phyloP scores from a whole-genome alignment of 2,888 invertebrate species.

The Idaea biselata region DNA sequence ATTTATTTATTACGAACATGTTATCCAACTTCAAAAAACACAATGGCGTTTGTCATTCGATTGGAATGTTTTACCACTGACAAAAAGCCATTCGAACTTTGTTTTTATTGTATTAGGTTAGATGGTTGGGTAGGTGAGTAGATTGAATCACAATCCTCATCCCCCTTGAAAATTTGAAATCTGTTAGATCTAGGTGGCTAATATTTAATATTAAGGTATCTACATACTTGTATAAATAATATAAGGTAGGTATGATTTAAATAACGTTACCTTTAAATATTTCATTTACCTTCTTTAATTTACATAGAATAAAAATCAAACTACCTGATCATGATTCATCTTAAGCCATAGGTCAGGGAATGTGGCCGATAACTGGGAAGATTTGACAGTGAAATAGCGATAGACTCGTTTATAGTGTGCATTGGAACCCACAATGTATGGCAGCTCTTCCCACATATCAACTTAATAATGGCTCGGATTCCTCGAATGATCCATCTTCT shows the following conservation, averaged over 20 bases:
- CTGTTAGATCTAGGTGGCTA: too few species aligned
- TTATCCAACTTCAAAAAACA: conserved; percentile 36
- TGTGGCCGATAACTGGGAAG: conserved; percentile 62
- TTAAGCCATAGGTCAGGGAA: conserved; percentile 59
- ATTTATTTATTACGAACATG: neutral
- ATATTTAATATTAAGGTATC: too few species aligned
- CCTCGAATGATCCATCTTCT: conserved; percentile 56
- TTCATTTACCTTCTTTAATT: conserved; percentile 2
- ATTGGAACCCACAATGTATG: conserved; percentile 40
- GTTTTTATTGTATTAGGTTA: conserved; percentile 3
- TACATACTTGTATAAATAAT: too few species aligned
- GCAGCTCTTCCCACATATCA: conserved; percentile 53
- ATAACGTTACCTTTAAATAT: too few species aligned
- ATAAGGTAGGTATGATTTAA: too few species aligned
- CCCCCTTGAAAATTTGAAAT: too few species aligned
- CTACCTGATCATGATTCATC: conserved; percentile 49
- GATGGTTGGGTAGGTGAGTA: neutral
- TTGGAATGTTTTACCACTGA: conserved; percentile 44
- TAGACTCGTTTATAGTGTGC: conserved; percentile 42
- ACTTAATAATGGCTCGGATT: conserved; percentile 42
- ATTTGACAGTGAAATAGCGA: conserved; percentile 73
- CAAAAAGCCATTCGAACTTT: neutral
- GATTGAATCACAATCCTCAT: too few species aligned
- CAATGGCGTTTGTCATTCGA: conserved; percentile 56
- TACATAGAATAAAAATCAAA: conserved; percentile 15